A percentile compares a stretch with the other conserved stretches of the same genome.
Evolutionary conservation across 2,888 invertebrate genomes (phyloP).

Genomic region (Drosophila meridiana): DNA sequence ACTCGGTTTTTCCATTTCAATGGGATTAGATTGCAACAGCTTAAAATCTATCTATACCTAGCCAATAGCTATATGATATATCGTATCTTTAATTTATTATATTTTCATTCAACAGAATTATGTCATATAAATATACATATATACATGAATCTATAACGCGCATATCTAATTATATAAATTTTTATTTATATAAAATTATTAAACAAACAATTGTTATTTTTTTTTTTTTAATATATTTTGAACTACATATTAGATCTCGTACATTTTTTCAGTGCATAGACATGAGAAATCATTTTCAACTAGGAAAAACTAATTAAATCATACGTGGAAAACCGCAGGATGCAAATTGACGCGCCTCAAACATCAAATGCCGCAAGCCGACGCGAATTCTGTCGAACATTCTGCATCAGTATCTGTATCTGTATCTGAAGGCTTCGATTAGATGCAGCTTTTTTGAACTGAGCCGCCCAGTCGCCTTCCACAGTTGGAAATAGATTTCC

Average conservation of each 20-base stretch:
- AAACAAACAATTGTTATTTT: not conserved
- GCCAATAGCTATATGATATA: too few relatives aligned
- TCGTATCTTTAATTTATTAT: too few relatives aligned
- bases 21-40: too few relatives aligned
- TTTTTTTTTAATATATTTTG: not conserved
- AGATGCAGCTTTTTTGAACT: conserved; percentile 52
- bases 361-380: conserved; percentile 55
- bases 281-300: not conserved
- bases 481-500: conserved; percentile 1
- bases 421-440: conserved; percentile 18
- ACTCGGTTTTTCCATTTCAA: too few relatives aligned
- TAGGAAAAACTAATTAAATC: not conserved
- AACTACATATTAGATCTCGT: not conserved
- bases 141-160: not conserved
- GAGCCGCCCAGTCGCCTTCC: conserved; percentile 10
- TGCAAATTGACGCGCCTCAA: conserved; percentile 2
- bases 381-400: conserved; percentile 51
- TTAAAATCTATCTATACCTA: too few relatives aligned
- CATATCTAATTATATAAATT: not conserved
- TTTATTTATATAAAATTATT: not conserved
- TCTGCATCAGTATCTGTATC: too few relatives aligned
- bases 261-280: not conserved
- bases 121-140: not conserved
- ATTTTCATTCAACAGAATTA: too few relatives aligned
- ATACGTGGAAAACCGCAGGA: conserved; percentile 66